Evolutionary conservation across 2,797 vertebrate species (phyloP).

Genomic region (Sciaenops ocellatus): DNA sequence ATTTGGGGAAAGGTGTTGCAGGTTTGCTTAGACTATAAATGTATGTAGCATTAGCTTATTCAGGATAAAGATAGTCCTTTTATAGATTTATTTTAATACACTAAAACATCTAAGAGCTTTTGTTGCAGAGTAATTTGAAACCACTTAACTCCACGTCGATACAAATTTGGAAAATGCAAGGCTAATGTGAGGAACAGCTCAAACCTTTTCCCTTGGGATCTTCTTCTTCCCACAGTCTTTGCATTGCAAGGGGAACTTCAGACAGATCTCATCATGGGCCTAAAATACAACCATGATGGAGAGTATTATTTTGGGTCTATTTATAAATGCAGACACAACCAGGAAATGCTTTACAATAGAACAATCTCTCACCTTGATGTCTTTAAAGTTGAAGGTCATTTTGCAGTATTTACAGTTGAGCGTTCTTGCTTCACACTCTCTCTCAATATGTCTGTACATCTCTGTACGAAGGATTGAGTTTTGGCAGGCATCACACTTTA

Average conservation of each 20-base stretch:
- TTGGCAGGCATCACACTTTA: slow-evolving; percentile 86
- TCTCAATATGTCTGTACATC: slow-evolving; percentile 86
- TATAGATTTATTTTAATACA: neutral
- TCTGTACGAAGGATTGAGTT: slow-evolving; percentile 80
- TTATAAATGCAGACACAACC: neutral
- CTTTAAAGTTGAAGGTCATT: slow-evolving; percentile 84
- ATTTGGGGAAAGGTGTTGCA: neutral
- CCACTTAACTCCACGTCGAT: neutral
- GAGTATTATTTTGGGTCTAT: neutral
- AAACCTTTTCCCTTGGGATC: slow-evolving; percentile 94
- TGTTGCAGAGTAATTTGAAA: neutral
- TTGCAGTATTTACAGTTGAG: slow-evolving; percentile 91
- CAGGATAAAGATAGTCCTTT: neutral
- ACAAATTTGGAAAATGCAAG: neutral
- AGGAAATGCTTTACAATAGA: neutral
- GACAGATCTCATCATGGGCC: slow-evolving; percentile 94
- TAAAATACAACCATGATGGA: slow-evolving; percentile 59
- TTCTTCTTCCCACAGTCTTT: slow-evolving; percentile 95
- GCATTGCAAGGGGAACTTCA: slow-evolving; percentile 93
- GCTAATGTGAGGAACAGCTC: neutral
- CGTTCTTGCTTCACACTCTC: slow-evolving; percentile 87
- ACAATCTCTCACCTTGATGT: slow-evolving; percentile 81
- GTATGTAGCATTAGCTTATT: neutral
- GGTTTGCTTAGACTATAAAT: neutral
- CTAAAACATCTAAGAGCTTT: neutral